These are phyloP conservation scores for Nothoprocta perdicaria DNA, from an alignment of 2,113 vertebrate species.

Conservation along the genomic window DNA sequence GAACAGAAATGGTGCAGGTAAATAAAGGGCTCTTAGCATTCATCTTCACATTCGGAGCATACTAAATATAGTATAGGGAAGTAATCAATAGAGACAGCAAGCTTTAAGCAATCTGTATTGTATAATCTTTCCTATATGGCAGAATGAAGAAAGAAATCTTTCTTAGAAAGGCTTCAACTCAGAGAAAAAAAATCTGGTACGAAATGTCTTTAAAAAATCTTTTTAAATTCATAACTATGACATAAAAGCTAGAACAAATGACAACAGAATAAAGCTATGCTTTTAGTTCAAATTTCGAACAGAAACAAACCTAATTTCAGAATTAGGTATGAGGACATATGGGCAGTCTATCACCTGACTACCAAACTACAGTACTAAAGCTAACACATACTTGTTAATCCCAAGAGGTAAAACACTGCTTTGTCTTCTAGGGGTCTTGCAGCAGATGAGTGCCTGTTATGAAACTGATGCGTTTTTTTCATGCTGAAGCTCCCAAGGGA, in stretches of 20 bases:
- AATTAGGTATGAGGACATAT: slow-evolving; percentile 68
- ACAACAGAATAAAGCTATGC: neutral
- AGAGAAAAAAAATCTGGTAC: neutral
- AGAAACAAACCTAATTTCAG: neutral
- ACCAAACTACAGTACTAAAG: slow-evolving; percentile 53
- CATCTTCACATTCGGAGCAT: neutral
- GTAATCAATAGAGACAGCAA: neutral
- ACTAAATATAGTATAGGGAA: neutral
- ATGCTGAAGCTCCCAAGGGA: neutral
- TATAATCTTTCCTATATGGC: neutral
- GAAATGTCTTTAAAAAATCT: neutral
- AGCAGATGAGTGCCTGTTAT: slow-evolving; percentile 34
- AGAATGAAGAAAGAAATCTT: neutral
- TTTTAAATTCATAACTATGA: neutral
- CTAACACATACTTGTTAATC: slow-evolving; percentile 64
- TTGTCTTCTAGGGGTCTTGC: slow-evolving; percentile 19
- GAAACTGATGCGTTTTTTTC: slow-evolving; percentile 47
- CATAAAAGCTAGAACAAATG: neutral
- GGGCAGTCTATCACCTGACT: slow-evolving; percentile 72
- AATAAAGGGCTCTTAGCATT: neutral
- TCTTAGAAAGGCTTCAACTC: neutral
- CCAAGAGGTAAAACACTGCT: slow-evolving; percentile 55
- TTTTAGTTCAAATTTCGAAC: slow-evolving; percentile 24
- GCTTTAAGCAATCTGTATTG: neutral
- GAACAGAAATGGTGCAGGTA: neutral